These are phyloP conservation scores for Blastomussa wellsi DNA, from an alignment of 92 coral and sea anemone genomes.

Conservation along the genomic window DNA sequence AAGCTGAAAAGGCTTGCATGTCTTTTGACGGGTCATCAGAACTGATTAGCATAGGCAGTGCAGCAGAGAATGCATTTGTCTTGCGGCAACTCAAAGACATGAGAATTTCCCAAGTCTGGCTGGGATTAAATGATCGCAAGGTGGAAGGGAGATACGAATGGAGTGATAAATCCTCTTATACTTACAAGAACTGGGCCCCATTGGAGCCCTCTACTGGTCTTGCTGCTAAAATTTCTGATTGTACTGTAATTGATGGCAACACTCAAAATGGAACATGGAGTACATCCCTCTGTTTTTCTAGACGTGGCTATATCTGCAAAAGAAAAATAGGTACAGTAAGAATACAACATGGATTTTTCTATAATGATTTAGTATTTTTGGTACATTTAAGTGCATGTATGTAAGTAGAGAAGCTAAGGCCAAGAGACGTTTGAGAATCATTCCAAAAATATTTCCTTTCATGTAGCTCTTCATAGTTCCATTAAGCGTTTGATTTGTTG, in stretches of 20 bases:
- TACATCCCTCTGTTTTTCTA: constrained; percentile 41
- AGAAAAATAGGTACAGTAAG: constrained; percentile 73
- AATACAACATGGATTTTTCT: background rate
- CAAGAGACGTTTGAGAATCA: no score
- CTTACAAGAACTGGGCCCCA: constrained; percentile 76
- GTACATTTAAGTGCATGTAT: no score
- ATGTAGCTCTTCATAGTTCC: no score
- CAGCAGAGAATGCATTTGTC: constrained; percentile 72
- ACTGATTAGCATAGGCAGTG: constrained; percentile 65
- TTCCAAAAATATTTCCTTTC: no score
- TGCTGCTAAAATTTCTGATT: constrained; percentile 36
- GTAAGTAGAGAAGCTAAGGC: no score
- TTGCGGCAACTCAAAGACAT: constrained; percentile 56
- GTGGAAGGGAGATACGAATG: constrained; percentile 77
- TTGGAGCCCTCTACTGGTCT: constrained; percentile 48
- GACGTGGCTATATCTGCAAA: constrained; percentile 71
- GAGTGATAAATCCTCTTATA: constrained; percentile 71
- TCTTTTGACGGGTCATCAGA: constrained; percentile 62
- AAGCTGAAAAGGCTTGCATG: constrained; percentile 74
- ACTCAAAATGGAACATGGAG: constrained; percentile 90
- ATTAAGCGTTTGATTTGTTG: no score
- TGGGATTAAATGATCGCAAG: constrained; percentile 79
- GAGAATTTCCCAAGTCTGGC: constrained; percentile 69
- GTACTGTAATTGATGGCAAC: constrained; percentile 47
- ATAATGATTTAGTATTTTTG: no score